Evolutionary conservation across 2,797 vertebrate species (phyloP), one percentile per base, ranked within the genome.

Genomic region (Anolis apletophallus): DNA sequence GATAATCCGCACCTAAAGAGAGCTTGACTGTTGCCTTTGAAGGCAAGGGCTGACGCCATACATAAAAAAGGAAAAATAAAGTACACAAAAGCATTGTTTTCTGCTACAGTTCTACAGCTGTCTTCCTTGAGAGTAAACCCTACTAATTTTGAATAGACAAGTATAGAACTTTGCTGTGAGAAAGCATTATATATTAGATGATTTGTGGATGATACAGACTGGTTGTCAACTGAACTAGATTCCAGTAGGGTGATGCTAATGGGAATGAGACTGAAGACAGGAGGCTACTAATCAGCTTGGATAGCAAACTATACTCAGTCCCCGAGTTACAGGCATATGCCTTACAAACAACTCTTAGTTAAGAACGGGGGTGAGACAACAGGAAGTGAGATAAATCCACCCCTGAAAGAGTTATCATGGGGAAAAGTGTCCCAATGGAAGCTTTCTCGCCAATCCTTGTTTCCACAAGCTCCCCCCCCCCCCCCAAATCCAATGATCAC

Each of bases 131-230:
- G 46, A 40, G 4, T n/a, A 73, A 83, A 13, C 34, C 23, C 81
- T 23, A 82, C 34, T 57, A 32, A 82, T 61, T 40, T 13, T 59
- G 77, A 29, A 55, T 46, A 61, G 23, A n/a, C n/a, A 55, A 55
- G 23, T 26, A 77, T 32, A 77, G 29, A 54, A 77, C 16, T 55
- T 13, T 23, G 13, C 57, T 46, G 57, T 71, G 46, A 26, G 79
- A 52, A 84, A 54, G 9, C 17, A 69, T 69, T 34, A 29, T 6
- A 52, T 57, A 59, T 32, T 83, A 46, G 34, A 61, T 61, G 26
- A 74, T 57, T n/a, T 23, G 19, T 81, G 71, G 46, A 74, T 36
- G 23, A 64, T 74, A 74, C 32, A 81, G 57, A 29, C 78, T 86
- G 40, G 40, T 80, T n/a, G 68, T 73, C 80, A 54, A 73, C 77